Base-by-base conservation (phyloP, 2,113 vertebrate genomes). In the Nothoprocta perdicaria region DNA sequence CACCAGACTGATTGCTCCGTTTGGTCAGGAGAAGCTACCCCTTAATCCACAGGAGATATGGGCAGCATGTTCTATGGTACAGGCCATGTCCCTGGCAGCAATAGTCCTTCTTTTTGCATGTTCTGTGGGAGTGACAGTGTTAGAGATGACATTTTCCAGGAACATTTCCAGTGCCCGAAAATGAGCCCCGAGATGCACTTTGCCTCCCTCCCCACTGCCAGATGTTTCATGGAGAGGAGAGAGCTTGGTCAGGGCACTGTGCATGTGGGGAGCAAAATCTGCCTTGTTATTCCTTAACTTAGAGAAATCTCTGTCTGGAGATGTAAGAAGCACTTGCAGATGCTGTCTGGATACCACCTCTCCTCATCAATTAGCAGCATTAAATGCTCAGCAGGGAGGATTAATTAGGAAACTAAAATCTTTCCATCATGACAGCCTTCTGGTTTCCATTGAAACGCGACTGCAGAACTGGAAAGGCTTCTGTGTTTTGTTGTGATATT, bases 401-500 rank as follows among this genome's bases (percentile, higher is more conserved):
- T 90, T 93, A 90, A 95, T 95, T 94, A 90, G 86, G 79, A 81
- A 90, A 84, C 69, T 57, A 81, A 73, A 91, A 79, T 90, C 55
- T 90, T 94, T 88, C 83, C 85, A 68, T 92, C 2, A 0, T 72
- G 83, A 84, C 90, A 92, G 86, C 92, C 85, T 93, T 91, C 90
- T 95, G 92, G 80, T 96, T 96, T 89, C 73, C 80, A 76, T 18
- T 89, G 89, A 85, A 91, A 78, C 91, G 82, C 80, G 83, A 65
- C 75, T 68, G 40, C 81, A 89, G 86, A 68, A 75, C 80, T 89
- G 82, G 85, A 83, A 85, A 65, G 53, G 89, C 89, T 96, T 92
- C 93, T 94, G 91, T 92, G 10, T 89, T 93, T 95, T 94, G 92
- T 92, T 95, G 93, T 92, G 90, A 95, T 92, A 63, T 57, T 61